Evolutionary conservation across 2,797 vertebrate genomes (phyloP), one percentile per base, ranked within the genome.

Genomic region (Liparis tanakae): DNA sequence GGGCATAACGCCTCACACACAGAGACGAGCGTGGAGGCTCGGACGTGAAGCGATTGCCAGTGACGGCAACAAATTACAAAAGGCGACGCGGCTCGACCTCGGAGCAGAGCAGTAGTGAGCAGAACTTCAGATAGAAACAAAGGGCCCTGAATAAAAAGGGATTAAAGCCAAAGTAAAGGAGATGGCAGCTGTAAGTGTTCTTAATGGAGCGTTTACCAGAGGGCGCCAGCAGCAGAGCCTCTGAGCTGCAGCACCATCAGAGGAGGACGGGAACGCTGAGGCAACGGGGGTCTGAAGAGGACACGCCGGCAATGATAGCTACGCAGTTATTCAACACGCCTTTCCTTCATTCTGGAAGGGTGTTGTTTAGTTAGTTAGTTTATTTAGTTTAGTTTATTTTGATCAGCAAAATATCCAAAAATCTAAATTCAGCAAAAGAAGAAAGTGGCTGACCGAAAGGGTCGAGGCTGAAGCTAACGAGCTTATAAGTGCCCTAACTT

Each of bases 41-140:
- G 57, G 67, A 85, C 76, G 53, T 80, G 44, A 76, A 83, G 78
- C 62, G 6, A 81, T 70, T 80, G 78, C 43, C 67, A 70, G 63
- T 71, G 75, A 74, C 74, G 71, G 51, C 56, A 65, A 72, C 74
- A 76, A 87, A 62, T 76, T 61, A 74, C n/a, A 62, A 74, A 85
- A 65, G 75, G 41, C 68, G 46, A 62, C 67, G 76, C 69, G 61
- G 36, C 44, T 57, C 37, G 56, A 81, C 63, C 70, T 73, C 22
- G 58, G 64, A 20, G 54, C 58, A 55, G 30, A 61, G 54, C 57
- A 57, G 65, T 51, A 67, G 79, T 68, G 69, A 71, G 67, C 48
- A 72, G 34, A 70, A 70, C 41, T 36, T 82, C 54, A 67, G 64
- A 78, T 3, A 67, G 4, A 74, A 76, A 64, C 46, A 65, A 70